These are phyloP conservation scores for Coreoperca whiteheadi DNA, from an alignment of 2,113 vertebrate genomes.

Conservation along the genomic window DNA sequence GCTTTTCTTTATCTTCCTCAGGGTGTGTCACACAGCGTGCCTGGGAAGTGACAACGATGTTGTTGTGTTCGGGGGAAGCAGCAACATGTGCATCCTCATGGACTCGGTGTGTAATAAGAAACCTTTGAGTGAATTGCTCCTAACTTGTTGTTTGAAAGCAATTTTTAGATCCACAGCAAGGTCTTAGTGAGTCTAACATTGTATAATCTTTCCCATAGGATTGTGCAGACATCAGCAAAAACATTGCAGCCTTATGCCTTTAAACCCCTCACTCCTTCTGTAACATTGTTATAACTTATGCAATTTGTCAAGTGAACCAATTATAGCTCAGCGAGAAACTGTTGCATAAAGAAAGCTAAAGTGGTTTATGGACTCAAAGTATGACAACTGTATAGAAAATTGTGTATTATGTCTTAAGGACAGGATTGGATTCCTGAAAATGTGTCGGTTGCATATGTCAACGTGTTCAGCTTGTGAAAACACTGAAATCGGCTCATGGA, in stretches of 20 bases:
- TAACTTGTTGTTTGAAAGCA: rapidly evolving
- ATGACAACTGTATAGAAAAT: neutral
- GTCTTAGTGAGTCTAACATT: neutral
- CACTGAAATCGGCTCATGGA: no score
- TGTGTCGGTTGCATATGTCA: neutral
- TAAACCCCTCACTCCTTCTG: conserved; percentile 2
- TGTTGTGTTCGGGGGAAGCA: conserved; percentile 95
- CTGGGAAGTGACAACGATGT: conserved; percentile 91
- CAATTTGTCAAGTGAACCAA: neutral
- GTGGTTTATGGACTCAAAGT: conserved; percentile 43
- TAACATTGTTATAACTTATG: neutral
- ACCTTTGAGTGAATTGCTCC: no score
- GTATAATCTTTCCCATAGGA: neutral
- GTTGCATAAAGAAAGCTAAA: conserved; percentile 44
- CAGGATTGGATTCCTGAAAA: neutral
- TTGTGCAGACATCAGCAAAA: neutral
- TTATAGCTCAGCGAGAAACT: conserved; percentile 2
- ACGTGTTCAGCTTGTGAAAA: no score
- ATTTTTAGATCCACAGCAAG: neutral
- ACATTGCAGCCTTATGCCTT: neutral
- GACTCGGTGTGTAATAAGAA: conserved; percentile 87
- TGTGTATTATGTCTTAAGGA: neutral
- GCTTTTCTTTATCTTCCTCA: conserved; percentile 53
- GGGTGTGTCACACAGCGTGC: conserved; percentile 94
- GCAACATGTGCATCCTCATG: conserved; percentile 88